Conservation (phyloP, 2,888 invertebrate species). For the Torymus texanus region DNA sequence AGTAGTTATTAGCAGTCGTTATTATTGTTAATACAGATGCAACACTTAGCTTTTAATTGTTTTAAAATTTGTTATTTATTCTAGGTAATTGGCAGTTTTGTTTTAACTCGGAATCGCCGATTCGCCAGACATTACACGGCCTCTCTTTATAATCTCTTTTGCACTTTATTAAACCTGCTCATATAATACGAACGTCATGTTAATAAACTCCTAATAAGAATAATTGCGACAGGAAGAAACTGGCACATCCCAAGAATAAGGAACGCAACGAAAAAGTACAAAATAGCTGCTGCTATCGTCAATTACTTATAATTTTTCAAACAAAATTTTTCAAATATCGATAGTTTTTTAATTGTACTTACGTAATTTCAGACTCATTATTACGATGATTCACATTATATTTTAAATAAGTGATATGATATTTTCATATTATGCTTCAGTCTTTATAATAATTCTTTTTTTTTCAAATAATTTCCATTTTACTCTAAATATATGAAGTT, state of each 20-base stretch:
- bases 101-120: constrained; percentile 41
- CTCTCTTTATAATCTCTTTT: constrained; percentile 51
- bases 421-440: background rate
- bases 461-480: background rate
- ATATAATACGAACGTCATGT: constrained; percentile 44
- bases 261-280: constrained; percentile 50
- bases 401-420: too few relatives aligned
- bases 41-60: constrained; percentile 23
- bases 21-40: constrained; percentile 29
- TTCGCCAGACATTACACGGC: constrained; percentile 40
- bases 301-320: constrained; percentile 27
- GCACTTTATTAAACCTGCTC: constrained; percentile 51
- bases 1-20: constrained; percentile 39
- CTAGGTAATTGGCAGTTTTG: constrained; percentile 43
- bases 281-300: constrained; percentile 38
- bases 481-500: background rate
- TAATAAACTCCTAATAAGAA: constrained; percentile 45
- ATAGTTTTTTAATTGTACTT: too few relatives aligned
- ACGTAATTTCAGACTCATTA: too few relatives aligned
- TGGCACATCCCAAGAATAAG: constrained; percentile 42
- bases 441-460: background rate
- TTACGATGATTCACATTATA: too few relatives aligned
- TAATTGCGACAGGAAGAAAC: constrained; percentile 53
- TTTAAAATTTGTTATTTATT: constrained; percentile 27
- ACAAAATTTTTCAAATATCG: constrained; percentile 32